Conservation (phyloP, 1,140 invertebrate species). For the Drosophila melanica region DNA sequence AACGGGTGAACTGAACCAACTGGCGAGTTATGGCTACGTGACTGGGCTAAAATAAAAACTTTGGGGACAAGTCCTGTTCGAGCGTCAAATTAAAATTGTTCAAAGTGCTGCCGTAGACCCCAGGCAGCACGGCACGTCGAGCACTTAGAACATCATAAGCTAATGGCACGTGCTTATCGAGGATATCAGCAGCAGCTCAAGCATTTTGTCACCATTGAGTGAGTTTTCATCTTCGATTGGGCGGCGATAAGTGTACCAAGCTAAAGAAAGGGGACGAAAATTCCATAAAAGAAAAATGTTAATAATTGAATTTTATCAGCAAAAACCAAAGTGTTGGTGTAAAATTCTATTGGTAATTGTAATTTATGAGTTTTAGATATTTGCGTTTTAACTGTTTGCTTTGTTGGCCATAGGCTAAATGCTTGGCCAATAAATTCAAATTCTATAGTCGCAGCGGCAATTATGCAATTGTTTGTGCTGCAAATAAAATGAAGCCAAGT, state of each 20-base stretch:
- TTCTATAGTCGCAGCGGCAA: conserved; percentile 58
- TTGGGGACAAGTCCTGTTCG: conserved; percentile 52
- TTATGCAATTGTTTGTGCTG: conserved; percentile 81
- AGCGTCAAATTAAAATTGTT: conserved; percentile 68
- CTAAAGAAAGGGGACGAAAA: neutral
- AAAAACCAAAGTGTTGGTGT: conserved; percentile 27
- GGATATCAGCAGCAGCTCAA: conserved; percentile 56
- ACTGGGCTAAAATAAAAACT: conserved; percentile 41
- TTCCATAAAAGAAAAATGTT: conserved; percentile 8
- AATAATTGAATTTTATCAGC: conserved; percentile 60
- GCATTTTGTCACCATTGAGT: conserved; percentile 69
- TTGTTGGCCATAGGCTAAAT: conserved; percentile 33
- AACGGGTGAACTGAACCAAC: conserved; percentile 34
- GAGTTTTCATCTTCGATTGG: conserved; percentile 13
- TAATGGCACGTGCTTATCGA: conserved; percentile 76
- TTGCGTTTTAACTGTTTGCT: conserved; percentile 28
- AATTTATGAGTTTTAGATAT: conserved; percentile 45
- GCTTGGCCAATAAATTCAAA: conserved; percentile 62
- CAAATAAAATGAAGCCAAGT: conserved; percentile 75
- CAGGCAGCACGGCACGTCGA: neutral
- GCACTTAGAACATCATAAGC: conserved; percentile 35
- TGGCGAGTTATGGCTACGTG: conserved; percentile 60
- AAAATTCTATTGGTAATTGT: conserved; percentile 24
- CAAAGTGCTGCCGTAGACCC: conserved; percentile 7
- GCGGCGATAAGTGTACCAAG: conserved; percentile 48